Evolutionary conservation across 2,888 invertebrate genomes (phyloP).

Genomic region (Torymus tubicola): DNA sequence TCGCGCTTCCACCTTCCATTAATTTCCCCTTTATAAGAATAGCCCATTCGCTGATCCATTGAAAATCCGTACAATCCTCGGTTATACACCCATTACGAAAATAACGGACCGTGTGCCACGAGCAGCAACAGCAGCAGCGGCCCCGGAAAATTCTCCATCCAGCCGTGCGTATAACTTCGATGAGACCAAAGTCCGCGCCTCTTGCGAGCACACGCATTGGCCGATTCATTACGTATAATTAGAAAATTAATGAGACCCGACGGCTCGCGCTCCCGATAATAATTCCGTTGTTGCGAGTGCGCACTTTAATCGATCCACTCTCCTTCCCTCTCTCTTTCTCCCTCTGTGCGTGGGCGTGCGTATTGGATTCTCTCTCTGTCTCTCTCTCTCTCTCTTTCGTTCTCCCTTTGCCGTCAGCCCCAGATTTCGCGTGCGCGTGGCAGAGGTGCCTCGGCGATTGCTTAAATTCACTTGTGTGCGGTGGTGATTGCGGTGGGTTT

Average conservation of each 20-base stretch:
- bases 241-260: slow-evolving; percentile 28
- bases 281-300: background rate
- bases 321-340: background rate
- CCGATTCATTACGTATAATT: slow-evolving; percentile 14
- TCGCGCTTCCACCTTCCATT: too few species aligned
- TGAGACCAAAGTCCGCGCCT: background rate
- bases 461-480: background rate
- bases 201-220: background rate
- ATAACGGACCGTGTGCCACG: too few species aligned
- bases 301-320: slow-evolving; percentile 19
- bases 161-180: slow-evolving; percentile 11
- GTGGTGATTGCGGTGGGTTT: too few species aligned
- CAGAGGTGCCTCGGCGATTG: background rate
- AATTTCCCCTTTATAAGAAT: too few species aligned
- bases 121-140: too few species aligned
- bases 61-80: too few species aligned
- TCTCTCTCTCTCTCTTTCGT: slow-evolving; percentile 8
- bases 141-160: background rate
- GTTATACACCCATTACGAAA: too few species aligned
- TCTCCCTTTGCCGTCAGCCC: slow-evolving; percentile 7
- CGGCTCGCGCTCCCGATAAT: background rate
- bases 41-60: too few species aligned
- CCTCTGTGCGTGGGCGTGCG: background rate
- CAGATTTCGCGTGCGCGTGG: slow-evolving; percentile 31
- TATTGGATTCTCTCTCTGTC: background rate